Evolutionary conservation across 2,888 invertebrate species (phyloP).

Genomic region (Mythimna ferrago): DNA sequence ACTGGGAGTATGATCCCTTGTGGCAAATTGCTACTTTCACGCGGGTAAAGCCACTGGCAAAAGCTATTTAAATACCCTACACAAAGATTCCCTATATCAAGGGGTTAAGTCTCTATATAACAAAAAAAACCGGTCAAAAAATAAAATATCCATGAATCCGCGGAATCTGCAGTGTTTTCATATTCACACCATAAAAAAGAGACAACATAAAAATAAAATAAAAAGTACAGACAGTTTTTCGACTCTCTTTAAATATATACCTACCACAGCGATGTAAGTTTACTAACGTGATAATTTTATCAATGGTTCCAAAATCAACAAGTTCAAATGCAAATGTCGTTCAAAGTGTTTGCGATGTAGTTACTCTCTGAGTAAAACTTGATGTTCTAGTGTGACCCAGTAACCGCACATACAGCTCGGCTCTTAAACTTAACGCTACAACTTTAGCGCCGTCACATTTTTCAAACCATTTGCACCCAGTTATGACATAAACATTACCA

Average conservation of each 20-base stretch:
- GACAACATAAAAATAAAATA: too few relatives aligned
- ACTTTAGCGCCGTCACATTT: slow-evolving; percentile 45
- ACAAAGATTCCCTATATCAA: too few relatives aligned
- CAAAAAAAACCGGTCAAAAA: too few relatives aligned
- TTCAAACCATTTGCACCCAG: slow-evolving; percentile 60
- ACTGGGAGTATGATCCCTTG: too few relatives aligned
- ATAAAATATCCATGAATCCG: too few relatives aligned
- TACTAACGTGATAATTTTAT: slow-evolving; percentile 27
- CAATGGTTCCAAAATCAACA: slow-evolving; percentile 37
- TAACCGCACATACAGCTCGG: slow-evolving; percentile 19
- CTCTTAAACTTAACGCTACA: slow-evolving; percentile 37
- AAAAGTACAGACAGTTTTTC: background rate
- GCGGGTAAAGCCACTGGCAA: too few relatives aligned
- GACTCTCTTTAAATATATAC: too few relatives aligned
- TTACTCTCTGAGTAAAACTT: slow-evolving; percentile 33
- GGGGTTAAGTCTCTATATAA: too few relatives aligned
- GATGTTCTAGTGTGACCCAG: slow-evolving; percentile 40
- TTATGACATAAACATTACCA: slow-evolving; percentile 42
- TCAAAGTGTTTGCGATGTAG: slow-evolving; percentile 42
- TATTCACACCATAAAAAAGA: too few relatives aligned
- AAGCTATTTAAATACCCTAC: too few relatives aligned
- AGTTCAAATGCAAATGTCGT: slow-evolving; percentile 47
- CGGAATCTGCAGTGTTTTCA: too few relatives aligned
- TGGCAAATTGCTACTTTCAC: too few relatives aligned
- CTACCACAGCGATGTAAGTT: background rate